Percentiles rank a stretch among this genome's conserved stretches.
Conservation (phyloP, 2,888 invertebrate genomes). For the Leucophora obtusa region DNA sequence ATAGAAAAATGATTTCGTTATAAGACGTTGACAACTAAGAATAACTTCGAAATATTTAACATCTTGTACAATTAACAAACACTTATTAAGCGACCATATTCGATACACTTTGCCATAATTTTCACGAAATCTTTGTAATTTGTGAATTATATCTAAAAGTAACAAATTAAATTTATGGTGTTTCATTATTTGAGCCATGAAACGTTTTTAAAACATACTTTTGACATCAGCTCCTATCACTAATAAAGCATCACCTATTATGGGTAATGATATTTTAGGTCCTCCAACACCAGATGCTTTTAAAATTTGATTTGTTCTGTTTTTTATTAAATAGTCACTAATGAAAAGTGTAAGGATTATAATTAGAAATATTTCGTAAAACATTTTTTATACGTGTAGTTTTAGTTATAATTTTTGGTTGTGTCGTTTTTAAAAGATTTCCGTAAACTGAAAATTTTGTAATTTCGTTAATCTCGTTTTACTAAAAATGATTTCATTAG, state of each 20-base stretch:
- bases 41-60: constrained; percentile 33
- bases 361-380: constrained; percentile 72
- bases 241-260: constrained; percentile 70
- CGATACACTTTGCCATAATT: constrained; percentile 57
- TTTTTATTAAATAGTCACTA: constrained; percentile 31
- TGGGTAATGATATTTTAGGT: constrained; percentile 65
- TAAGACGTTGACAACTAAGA: constrained; percentile 22
- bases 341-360: constrained; percentile 17
- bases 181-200: neutral
- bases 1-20: constrained; percentile 27
- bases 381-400: constrained; percentile 66
- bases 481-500: too few relatives aligned
- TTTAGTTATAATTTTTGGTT: constrained; percentile 37
- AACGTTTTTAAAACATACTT: constrained; percentile 64
- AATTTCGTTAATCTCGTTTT: neutral
- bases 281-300: constrained; percentile 68
- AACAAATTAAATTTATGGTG: neutral
- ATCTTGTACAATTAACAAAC: constrained; percentile 35
- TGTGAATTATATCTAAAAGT: constrained; percentile 43
- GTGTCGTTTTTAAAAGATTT: neutral
- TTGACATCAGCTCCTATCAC: constrained; percentile 70
- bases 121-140: constrained; percentile 33
- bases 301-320: constrained; percentile 8
- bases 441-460: neutral
- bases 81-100: constrained; percentile 28